Percentiles rank a stretch among this genome's conserved stretches.
phyloP scores from a whole-genome alignment of 1,140 invertebrate species.

The Acarapis woodi region DNA sequence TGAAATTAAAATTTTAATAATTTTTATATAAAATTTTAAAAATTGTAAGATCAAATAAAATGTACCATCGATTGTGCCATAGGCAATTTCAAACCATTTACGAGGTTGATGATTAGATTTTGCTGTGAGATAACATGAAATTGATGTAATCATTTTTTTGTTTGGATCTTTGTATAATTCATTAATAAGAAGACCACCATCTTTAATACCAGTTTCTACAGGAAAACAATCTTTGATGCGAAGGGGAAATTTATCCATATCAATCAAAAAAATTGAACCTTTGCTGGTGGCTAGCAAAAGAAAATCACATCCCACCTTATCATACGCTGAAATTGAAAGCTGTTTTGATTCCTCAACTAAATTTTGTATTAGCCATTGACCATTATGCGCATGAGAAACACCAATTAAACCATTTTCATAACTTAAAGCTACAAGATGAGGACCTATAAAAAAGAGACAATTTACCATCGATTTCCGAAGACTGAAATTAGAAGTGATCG shows the following conservation, averaged over 20 bases:
- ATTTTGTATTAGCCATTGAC: conserved; percentile 38
- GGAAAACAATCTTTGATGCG: no score
- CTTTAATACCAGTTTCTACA: no score
- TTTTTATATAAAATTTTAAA: not conserved
- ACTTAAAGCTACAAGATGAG: conserved; percentile 74
- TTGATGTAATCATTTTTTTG: conserved; percentile 82
- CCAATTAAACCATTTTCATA: conserved; percentile 69
- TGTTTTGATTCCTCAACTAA: conserved; percentile 1
- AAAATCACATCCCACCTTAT: conserved; percentile 5
- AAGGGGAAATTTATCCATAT: conserved; percentile 97
- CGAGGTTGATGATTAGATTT: conserved; percentile 94
- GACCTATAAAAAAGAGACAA: conserved; percentile 95
- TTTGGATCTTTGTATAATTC: conserved; percentile 82
- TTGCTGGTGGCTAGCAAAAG: conserved; percentile 1
- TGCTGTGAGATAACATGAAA: conserved; percentile 81
- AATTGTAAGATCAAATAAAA: not conserved
- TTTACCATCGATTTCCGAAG: no score
- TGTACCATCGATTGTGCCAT: conserved; percentile 48
- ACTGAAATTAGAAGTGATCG: conserved; percentile 33
- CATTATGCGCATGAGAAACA: conserved; percentile 93
- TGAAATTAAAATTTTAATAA: not conserved
- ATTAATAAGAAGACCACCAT: conserved; percentile 87
- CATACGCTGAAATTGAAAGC: conserved; percentile 6
- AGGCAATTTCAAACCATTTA: conserved; percentile 99
- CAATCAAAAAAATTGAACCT: conserved; percentile 20